Evolutionary conservation across 2,797 vertebrate genomes (phyloP).

Genomic region (Myoxocephalus aenaeus): DNA sequence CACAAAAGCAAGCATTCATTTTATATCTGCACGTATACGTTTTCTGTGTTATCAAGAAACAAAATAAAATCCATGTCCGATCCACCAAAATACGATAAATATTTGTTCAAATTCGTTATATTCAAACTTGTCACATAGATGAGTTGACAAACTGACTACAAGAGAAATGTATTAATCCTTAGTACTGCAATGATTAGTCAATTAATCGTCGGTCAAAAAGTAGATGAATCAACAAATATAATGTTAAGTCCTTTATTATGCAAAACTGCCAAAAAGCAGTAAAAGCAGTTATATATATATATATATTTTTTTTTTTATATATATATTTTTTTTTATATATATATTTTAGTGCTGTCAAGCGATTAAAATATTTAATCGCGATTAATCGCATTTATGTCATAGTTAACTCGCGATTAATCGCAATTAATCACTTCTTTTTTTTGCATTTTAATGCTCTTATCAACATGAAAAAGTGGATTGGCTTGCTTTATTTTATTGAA

Average conservation of each 20-base stretch:
- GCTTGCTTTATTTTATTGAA: no score
- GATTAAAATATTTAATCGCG: no score
- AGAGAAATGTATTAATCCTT: background rate
- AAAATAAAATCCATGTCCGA: background rate
- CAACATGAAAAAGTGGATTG: no score
- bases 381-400: no score
- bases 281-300: no score
- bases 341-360: no score
- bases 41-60: background rate
- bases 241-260: background rate
- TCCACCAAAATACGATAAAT: background rate
- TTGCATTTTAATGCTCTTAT: no score
- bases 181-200: background rate
- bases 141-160: background rate
- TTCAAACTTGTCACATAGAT: background rate
- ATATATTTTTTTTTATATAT: no score
- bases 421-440: no score
- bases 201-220: background rate
- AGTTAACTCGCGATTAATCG: no score
- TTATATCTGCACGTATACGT: slow-evolving; percentile 18
- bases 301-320: background rate
- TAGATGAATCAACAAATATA: slow-evolving; percentile 13
- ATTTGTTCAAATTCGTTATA: background rate
- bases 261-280: background rate
- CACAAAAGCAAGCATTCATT: slow-evolving; percentile 25